Evolutionary conservation across 2,113 vertebrate genomes (phyloP).

Genomic region (Lontra canadensis): DNA sequence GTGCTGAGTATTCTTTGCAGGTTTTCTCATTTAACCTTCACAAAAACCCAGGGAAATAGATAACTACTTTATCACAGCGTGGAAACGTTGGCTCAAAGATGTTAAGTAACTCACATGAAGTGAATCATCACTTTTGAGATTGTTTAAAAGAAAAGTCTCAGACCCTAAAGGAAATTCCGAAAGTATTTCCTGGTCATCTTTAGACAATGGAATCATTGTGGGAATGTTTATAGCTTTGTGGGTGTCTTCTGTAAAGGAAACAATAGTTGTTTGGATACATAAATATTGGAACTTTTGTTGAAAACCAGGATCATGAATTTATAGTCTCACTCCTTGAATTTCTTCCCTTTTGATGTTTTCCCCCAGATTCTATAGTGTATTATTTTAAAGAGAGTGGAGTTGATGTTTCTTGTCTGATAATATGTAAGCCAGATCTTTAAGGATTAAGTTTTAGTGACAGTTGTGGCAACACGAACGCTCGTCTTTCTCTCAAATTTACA

Average conservation of each 20-base stretch:
- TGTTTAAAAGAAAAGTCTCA: not conserved
- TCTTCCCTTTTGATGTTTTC: slow-evolving; percentile 27
- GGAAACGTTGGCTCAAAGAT: not conserved
- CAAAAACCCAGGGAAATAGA: not conserved
- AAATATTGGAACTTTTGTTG: not conserved
- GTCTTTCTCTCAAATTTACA: not conserved
- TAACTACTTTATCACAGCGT: not conserved
- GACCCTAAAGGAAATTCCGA: not conserved
- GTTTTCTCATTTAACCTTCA: not conserved
- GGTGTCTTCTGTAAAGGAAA: not conserved
- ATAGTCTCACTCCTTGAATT: not conserved
- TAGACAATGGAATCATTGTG: not conserved
- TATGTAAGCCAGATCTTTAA: not conserved
- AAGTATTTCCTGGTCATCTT: not conserved
- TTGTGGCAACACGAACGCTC: not conserved
- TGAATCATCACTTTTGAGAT: not conserved
- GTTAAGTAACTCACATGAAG: not conserved
- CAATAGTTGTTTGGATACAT: not conserved
- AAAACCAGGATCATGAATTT: slow-evolving; percentile 9
- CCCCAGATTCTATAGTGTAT: not conserved
- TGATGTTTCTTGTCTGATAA: not conserved
- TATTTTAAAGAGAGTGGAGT: slow-evolving; percentile 4
- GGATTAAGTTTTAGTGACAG: not conserved
- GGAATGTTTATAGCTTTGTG: not conserved
- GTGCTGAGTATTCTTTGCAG: not conserved